A percentile compares a stretch with the other conserved stretches of the same genome.
Conservation (phyloP, 2,888 invertebrate species). For the Doris montereyensis region DNA sequence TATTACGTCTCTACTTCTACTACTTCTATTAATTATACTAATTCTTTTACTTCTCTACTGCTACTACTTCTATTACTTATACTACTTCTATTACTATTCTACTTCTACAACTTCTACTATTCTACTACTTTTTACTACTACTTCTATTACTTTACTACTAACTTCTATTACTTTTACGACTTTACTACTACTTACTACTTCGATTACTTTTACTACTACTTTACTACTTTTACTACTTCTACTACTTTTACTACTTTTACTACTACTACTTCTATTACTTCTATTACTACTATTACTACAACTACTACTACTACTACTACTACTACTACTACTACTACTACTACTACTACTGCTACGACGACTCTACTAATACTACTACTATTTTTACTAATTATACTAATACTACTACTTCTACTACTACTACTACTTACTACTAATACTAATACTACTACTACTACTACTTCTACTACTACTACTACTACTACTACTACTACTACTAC, state of each 20-base stretch:
- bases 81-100: neutral
- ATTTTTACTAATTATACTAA: neutral
- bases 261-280: conserved; percentile 13
- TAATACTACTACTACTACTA: conserved; percentile 5
- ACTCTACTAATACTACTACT: too few species aligned
- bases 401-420: conserved; percentile 13
- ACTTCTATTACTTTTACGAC: neutral
- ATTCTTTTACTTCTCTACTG: too few species aligned
- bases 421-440: neutral
- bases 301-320: conserved; percentile 13
- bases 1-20: neutral
- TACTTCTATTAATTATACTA: too few species aligned
- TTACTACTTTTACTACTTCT: too few species aligned
- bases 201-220: conserved; percentile 5
- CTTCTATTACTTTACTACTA: conserved; percentile 3
- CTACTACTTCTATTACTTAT: too few species aligned
- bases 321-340: neutral
- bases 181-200: too few species aligned
- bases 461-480: conserved; percentile 16
- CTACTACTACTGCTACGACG: neutral
- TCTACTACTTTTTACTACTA: too few species aligned
- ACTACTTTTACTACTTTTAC: neutral
- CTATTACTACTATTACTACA: conserved; percentile 9
- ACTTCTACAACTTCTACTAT: conserved; percentile 5
- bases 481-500: conserved; percentile 1